A percentile compares a stretch with the other conserved stretches of the same genome.
phyloP scores from a whole-genome alignment of 1,140 invertebrate genomes.

The Reticulitermes speratus region DNA sequence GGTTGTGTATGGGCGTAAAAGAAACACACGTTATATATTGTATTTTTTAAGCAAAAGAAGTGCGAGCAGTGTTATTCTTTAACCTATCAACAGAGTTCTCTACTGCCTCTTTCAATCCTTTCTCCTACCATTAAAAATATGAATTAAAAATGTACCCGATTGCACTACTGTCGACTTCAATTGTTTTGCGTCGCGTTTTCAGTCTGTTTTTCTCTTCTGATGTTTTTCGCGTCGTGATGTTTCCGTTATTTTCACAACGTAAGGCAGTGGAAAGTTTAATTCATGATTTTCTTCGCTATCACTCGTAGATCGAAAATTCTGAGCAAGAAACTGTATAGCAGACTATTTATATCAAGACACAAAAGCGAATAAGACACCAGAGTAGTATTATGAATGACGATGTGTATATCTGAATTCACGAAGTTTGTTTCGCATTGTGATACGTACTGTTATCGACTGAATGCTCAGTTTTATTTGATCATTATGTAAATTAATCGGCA shows the following conservation, averaged over 20 bases:
- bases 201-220: neutral
- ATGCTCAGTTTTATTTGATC: too few relatives aligned
- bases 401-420: too few relatives aligned
- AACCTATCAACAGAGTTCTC: neutral
- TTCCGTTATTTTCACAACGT: neutral
- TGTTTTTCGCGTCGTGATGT: neutral
- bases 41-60: neutral
- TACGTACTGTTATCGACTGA: too few relatives aligned
- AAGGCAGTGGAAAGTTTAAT: neutral
- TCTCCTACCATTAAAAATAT: neutral
- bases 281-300: neutral
- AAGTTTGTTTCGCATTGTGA: too few relatives aligned
- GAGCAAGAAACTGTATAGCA: neutral
- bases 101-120: neutral
- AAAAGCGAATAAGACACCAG: neutral
- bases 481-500: too few relatives aligned
- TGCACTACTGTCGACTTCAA: neutral
- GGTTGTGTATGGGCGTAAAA: neutral
- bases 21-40: neutral
- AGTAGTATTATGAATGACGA: neutral
- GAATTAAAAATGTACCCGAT: neutral
- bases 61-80: neutral
- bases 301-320: neutral
- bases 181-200: neutral
- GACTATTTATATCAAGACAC: too few relatives aligned